These are phyloP conservation scores for Adelosebastes latens DNA, from an alignment of 2,797 vertebrate genomes.

Conservation along the genomic window DNA sequence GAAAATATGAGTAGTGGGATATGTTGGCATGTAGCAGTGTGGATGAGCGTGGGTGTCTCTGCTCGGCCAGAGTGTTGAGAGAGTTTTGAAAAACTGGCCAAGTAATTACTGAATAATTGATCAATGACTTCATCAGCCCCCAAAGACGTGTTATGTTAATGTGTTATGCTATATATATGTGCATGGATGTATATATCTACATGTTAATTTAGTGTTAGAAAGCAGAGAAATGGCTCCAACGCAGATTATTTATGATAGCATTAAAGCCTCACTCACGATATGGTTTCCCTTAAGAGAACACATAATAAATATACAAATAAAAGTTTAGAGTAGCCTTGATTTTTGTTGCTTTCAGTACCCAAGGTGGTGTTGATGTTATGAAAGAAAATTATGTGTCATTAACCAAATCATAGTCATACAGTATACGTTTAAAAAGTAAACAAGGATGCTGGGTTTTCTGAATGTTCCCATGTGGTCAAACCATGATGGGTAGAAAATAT, in stretches of 20 bases:
- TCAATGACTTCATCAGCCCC: background rate
- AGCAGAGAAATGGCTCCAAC: background rate
- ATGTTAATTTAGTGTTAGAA: background rate
- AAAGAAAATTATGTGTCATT: background rate
- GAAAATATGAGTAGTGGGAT: background rate
- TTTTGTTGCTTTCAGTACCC: background rate
- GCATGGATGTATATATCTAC: background rate
- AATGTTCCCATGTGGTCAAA: background rate
- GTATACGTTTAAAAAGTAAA: background rate
- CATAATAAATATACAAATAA: background rate
- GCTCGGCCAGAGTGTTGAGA: too few relatives aligned
- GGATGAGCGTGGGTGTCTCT: background rate
- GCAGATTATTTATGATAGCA: background rate
- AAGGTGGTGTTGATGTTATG: background rate
- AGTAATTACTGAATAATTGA: conserved; percentile 21
- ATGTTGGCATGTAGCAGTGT: background rate
- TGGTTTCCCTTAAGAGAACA: background rate
- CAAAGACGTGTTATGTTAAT: background rate
- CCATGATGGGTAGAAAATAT: background rate
- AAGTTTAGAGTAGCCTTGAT: background rate
- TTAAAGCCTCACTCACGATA: background rate
- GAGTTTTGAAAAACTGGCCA: background rate
- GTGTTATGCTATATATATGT: background rate
- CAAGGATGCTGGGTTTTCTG: background rate
- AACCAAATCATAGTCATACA: background rate